Percentiles rank a stretch among this genome's conserved stretches.
These are phyloP conservation scores for Tholera decimalis DNA, from an alignment of 2,888 invertebrate species.

Conservation along the genomic window DNA sequence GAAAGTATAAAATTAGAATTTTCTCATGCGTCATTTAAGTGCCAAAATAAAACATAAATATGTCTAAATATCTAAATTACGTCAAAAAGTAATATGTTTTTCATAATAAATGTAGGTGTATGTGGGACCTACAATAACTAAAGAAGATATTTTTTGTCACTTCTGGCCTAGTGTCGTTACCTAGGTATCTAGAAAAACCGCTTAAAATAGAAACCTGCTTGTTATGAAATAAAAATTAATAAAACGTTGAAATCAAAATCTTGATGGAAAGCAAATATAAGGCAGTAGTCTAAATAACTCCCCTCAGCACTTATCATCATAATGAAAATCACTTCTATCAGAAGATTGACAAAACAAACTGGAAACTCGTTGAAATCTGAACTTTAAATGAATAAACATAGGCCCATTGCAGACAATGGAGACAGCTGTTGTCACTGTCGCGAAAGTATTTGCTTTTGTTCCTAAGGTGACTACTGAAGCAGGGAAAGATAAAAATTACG, in stretches of 20 bases:
- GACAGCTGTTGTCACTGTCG: slow-evolving; percentile 77
- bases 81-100: slow-evolving; percentile 1
- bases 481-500: slow-evolving; percentile 89
- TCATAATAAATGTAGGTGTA: neutral
- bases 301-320: slow-evolving; percentile 22
- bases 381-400: slow-evolving; percentile 67
- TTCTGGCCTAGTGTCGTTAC: neutral
- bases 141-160: neutral
- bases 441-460: slow-evolving; percentile 83
- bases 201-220: neutral
- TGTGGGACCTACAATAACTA: neutral
- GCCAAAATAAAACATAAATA: neutral
- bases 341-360: slow-evolving; percentile 41
- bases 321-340: slow-evolving; percentile 46
- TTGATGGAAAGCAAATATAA: slow-evolving; percentile 6
- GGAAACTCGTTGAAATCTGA: slow-evolving; percentile 51
- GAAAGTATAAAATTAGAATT: no score
- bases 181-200: neutral
- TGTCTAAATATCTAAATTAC: neutral
- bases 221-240: neutral
- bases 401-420: slow-evolving; percentile 66
- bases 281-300: slow-evolving; percentile 8
- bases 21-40: neutral
- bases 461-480: slow-evolving; percentile 80
- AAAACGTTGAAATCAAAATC: neutral